These are phyloP conservation scores for Parascotia fuliginaria DNA, from an alignment of 2,888 invertebrate species.

Conservation along the genomic window DNA sequence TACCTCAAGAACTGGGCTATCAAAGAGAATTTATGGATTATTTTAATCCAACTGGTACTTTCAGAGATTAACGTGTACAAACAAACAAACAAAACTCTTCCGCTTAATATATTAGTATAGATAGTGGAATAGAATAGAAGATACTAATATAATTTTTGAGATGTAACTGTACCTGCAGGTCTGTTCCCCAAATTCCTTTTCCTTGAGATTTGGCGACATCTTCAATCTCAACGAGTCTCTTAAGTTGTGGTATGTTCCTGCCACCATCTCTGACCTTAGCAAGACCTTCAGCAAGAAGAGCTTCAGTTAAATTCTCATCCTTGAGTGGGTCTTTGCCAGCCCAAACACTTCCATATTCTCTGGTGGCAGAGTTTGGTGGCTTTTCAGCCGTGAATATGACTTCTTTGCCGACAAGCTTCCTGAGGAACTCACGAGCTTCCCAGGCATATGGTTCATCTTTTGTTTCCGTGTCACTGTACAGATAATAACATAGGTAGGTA, in stretches of 20 bases:
- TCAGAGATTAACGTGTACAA: too few relatives aligned
- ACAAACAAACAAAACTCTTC: too few relatives aligned
- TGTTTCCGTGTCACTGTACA: constrained; percentile 87
- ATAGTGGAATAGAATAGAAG: too few relatives aligned
- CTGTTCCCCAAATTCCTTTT: constrained; percentile 92
- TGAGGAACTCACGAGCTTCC: constrained; percentile 98
- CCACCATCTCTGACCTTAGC: constrained; percentile 90
- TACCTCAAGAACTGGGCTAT: too few relatives aligned
- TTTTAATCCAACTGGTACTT: too few relatives aligned
- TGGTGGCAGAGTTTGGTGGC: constrained; percentile 92
- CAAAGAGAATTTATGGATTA: too few relatives aligned
- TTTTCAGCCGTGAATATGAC: constrained; percentile 94
- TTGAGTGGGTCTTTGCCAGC: constrained; percentile 91
- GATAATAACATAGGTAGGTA: constrained; percentile 8
- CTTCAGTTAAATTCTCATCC: constrained; percentile 95
- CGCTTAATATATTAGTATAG: too few relatives aligned
- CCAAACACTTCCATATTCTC: constrained; percentile 94
- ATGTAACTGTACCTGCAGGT: constrained; percentile 57
- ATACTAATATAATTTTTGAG: neutral
- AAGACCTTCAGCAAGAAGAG: constrained; percentile 95
- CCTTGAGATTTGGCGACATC: constrained; percentile 94
- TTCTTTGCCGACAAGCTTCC: constrained; percentile 96
- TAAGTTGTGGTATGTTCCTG: constrained; percentile 87
- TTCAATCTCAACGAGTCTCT: constrained; percentile 93
- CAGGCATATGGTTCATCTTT: constrained; percentile 98